Percentiles rank a stretch among this genome's conserved stretches.
phyloP scores from a whole-genome alignment of 53 echinoderm and acorn worm genomes.

The Luidia sarsii region DNA sequence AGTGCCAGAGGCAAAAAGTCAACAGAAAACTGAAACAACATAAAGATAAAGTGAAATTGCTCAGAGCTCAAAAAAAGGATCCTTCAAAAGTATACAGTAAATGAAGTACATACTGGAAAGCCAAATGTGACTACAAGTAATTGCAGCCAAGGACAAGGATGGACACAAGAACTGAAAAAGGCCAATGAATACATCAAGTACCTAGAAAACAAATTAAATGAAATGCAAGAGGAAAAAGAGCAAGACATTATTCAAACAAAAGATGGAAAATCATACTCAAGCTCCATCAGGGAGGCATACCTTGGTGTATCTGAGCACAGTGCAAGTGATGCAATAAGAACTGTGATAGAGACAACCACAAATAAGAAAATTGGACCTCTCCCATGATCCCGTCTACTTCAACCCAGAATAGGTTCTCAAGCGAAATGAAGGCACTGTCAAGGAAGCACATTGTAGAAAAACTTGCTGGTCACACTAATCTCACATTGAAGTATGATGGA shows the following conservation, averaged over 20 bases:
- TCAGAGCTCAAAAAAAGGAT: slow-evolving; percentile 1
- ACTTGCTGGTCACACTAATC: neutral
- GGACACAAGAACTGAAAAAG: slow-evolving; percentile 17
- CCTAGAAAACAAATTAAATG: slow-evolving; percentile 4
- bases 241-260: too few relatives aligned
- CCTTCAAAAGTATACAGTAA: neutral
- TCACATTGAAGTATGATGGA: neutral
- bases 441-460: neutral
- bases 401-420: slow-evolving; percentile 1
- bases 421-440: neutral
- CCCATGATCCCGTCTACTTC: neutral
- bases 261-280: too few relatives aligned
- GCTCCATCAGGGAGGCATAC: neutral
- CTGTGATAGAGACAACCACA: slow-evolving; percentile 8
- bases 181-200: slow-evolving; percentile 23
- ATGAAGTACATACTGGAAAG: slow-evolving; percentile 6
- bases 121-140: neutral
- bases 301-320: neutral
- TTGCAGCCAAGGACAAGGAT: neutral
- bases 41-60: slow-evolving; percentile 18
- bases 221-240: neutral
- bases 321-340: slow-evolving; percentile 3
- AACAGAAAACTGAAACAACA: slow-evolving; percentile 25
- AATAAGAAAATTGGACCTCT: neutral
- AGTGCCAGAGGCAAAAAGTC: neutral